Conservation (phyloP, 2,113 vertebrate species). For the Notarius lentiginosus region DNA sequence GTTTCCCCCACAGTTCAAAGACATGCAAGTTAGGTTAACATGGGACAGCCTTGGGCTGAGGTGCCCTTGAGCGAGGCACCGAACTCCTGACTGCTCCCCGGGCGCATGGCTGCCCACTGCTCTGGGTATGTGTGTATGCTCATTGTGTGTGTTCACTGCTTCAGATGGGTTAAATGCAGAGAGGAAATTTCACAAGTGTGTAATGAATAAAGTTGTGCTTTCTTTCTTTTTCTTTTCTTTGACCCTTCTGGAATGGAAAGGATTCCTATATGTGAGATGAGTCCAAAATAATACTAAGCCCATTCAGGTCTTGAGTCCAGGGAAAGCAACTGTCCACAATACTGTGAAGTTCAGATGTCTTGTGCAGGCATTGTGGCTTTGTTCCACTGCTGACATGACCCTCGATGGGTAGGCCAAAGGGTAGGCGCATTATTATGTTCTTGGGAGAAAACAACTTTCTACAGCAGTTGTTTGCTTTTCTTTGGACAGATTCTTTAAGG, state of each 20-base stretch:
- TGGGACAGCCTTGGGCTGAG: no score
- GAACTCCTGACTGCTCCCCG: no score
- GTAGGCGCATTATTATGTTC: background rate
- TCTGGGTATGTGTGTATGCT: no score
- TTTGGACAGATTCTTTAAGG: background rate
- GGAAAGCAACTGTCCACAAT: background rate
- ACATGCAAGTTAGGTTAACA: no score
- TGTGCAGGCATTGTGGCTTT: background rate
- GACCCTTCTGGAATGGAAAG: background rate
- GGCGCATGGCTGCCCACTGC: no score
- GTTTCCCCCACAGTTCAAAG: no score
- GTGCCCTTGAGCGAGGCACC: no score
- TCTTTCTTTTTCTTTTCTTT: background rate
- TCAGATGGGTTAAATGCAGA: no score
- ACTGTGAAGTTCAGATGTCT: conserved; percentile 1
- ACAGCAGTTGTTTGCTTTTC: background rate
- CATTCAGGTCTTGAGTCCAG: background rate
- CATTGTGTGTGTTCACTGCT: no score
- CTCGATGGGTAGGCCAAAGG: background rate
- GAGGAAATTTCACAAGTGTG: no score
- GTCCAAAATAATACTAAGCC: background rate
- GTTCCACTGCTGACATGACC: background rate
- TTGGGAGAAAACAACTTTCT: background rate
- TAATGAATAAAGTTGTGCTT: no score
- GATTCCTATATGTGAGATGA: background rate